phyloP scores from a whole-genome alignment of 2,113 vertebrate species.

The Chionis minor region DNA sequence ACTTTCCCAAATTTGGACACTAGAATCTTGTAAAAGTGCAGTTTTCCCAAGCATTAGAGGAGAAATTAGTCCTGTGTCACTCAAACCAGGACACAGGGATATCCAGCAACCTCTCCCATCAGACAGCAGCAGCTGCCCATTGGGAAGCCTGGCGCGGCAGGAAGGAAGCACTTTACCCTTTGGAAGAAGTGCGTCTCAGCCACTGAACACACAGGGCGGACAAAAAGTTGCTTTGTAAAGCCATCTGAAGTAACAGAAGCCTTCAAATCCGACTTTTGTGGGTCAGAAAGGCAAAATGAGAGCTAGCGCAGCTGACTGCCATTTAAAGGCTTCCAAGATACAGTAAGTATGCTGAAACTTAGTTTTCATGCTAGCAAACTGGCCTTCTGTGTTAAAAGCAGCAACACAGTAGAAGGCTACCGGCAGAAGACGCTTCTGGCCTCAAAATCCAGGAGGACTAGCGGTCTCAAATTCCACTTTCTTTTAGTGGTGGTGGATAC shows the following conservation, averaged over 20 bases:
- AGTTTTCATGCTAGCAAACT: neutral
- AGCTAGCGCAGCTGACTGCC: neutral
- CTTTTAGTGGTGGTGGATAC: neutral
- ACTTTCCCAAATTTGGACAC: too few species aligned
- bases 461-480: neutral
- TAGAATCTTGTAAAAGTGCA: too few species aligned
- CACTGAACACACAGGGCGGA: neutral
- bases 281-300: neutral
- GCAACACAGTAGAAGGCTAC: neutral
- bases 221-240: neutral
- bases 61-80: too few species aligned
- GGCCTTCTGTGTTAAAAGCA: neutral
- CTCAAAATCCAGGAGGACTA: neutral
- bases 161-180: neutral
- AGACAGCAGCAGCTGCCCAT: neutral
- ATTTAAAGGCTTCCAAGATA: neutral
- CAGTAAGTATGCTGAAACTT: neutral
- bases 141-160: neutral
- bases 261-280: neutral
- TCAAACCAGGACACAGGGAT: neutral
- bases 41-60: too few species aligned
- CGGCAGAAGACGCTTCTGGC: neutral
- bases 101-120: neutral
- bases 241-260: neutral
- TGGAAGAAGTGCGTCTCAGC: neutral